These are phyloP conservation scores for Microcaecilia unicolor DNA, from an alignment of 2,797 vertebrate genomes.

Conservation along the genomic window DNA sequence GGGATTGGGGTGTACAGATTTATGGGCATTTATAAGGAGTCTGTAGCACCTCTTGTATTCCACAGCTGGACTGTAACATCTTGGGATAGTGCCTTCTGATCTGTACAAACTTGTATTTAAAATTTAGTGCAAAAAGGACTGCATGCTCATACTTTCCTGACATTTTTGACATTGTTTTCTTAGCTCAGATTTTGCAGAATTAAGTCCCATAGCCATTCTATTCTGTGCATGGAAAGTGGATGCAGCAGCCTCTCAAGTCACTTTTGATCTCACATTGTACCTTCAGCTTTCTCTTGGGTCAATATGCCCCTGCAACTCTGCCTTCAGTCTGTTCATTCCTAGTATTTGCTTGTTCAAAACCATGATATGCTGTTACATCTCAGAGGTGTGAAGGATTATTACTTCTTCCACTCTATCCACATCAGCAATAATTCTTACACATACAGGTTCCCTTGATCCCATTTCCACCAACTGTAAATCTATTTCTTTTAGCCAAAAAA, in stretches of 20 bases:
- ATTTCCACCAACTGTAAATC: conserved; percentile 1
- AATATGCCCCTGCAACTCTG: not conserved
- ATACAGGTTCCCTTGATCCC: not conserved
- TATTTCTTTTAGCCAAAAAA: conserved; percentile 10
- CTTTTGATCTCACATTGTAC: too few species aligned
- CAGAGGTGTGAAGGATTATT: not conserved
- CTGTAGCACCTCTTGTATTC: too few species aligned
- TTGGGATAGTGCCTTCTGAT: too few species aligned
- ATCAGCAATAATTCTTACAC: conserved; percentile 1
- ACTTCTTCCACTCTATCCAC: not conserved
- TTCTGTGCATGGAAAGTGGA: not conserved
- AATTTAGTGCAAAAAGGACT: too few species aligned
- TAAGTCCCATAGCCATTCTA: not conserved
- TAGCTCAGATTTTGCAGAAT: too few species aligned
- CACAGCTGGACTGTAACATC: too few species aligned
- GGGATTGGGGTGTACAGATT: too few species aligned
- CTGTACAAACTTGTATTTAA: too few species aligned
- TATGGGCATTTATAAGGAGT: too few species aligned
- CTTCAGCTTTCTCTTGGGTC: too few species aligned
- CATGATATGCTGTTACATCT: not conserved
- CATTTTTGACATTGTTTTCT: too few species aligned
- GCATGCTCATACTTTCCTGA: too few species aligned
- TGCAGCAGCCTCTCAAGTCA: not conserved
- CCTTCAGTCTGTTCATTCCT: conserved; percentile 13
- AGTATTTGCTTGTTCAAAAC: not conserved